Conservation (phyloP, 2,888 invertebrate genomes). For the Drosophila formosana region DNA sequence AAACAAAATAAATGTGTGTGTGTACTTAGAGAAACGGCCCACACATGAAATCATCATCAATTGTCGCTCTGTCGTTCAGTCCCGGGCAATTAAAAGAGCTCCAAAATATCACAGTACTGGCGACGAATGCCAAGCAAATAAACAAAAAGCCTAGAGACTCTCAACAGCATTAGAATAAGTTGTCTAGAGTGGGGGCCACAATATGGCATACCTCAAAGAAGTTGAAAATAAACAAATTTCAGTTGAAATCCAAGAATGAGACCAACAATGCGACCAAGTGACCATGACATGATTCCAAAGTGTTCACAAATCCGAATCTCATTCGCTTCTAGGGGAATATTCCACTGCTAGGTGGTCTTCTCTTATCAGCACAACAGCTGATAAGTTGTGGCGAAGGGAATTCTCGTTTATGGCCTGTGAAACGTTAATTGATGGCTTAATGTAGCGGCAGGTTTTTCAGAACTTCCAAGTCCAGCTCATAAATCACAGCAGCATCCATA, state of each 20-base stretch:
- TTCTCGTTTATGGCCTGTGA: constrained; percentile 13
- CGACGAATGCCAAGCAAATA: constrained; percentile 54
- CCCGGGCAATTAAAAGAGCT: constrained; percentile 44
- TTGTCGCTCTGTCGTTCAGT: background rate
- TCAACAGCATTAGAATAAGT: constrained; percentile 61
- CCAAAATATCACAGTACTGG: constrained; percentile 45
- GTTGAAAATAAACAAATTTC: constrained; percentile 44
- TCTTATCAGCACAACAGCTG: constrained; percentile 25
- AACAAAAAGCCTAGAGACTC: constrained; percentile 55
- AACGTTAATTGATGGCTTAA: constrained; percentile 35
- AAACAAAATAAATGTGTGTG: constrained; percentile 55
- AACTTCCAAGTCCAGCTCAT: constrained; percentile 36
- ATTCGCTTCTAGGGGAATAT: background rate
- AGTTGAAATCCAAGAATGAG: constrained; percentile 26
- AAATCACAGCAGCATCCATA: constrained; percentile 53
- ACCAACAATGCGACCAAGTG: constrained; percentile 45
- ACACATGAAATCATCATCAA: constrained; percentile 48
- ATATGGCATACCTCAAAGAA: constrained; percentile 32
- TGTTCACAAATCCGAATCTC: constrained; percentile 8
- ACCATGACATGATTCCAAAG: constrained; percentile 51
- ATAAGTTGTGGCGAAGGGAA: constrained; percentile 30
- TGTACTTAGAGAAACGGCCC: constrained; percentile 53
- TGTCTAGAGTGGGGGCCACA: constrained; percentile 22
- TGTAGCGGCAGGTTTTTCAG: constrained; percentile 17
- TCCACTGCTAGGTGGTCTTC: constrained; percentile 38